Conservation (phyloP, 2,797 vertebrate genomes). For the Syngnathus acus region DNA sequence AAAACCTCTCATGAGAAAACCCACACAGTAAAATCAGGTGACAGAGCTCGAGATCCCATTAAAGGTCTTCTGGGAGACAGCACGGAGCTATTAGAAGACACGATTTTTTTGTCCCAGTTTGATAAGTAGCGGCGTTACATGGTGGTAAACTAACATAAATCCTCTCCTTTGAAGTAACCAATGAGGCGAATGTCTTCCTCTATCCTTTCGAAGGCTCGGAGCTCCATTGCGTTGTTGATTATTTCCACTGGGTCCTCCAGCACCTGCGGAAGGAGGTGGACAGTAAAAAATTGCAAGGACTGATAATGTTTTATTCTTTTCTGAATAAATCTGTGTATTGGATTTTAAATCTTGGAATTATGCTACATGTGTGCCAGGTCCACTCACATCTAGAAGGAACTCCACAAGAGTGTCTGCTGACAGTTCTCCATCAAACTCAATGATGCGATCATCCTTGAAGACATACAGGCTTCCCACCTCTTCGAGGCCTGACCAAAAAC, state of each 20-base stretch:
- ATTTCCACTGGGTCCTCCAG: constrained; percentile 92
- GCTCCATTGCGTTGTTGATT: constrained; percentile 85
- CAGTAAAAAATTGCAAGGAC: background rate
- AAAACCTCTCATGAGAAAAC: constrained; percentile 42
- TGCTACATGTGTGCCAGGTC: background rate
- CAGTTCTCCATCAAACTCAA: constrained; percentile 94
- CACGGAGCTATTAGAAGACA: background rate
- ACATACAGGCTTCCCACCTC: constrained; percentile 92
- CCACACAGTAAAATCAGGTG: constrained; percentile 36
- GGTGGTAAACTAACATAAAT: constrained; percentile 76
- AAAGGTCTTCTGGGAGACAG: constrained; percentile 6
- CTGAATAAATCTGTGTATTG: background rate
- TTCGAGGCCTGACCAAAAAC: constrained; percentile 70
- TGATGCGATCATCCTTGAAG: constrained; percentile 87
- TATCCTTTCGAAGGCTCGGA: constrained; percentile 88
- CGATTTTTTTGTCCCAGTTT: background rate
- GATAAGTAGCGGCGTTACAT: background rate
- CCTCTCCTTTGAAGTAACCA: constrained; percentile 89
- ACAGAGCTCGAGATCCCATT: background rate
- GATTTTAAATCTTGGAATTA: too few relatives aligned
- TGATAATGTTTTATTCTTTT: background rate
- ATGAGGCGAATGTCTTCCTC: constrained; percentile 93
- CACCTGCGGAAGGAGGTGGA: constrained; percentile 63
- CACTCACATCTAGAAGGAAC: constrained; percentile 91
- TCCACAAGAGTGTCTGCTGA: constrained; percentile 91